These are phyloP conservation scores for Coregonus suidteri DNA, from an alignment of 2,797 vertebrate genomes.

Conservation along the genomic window DNA sequence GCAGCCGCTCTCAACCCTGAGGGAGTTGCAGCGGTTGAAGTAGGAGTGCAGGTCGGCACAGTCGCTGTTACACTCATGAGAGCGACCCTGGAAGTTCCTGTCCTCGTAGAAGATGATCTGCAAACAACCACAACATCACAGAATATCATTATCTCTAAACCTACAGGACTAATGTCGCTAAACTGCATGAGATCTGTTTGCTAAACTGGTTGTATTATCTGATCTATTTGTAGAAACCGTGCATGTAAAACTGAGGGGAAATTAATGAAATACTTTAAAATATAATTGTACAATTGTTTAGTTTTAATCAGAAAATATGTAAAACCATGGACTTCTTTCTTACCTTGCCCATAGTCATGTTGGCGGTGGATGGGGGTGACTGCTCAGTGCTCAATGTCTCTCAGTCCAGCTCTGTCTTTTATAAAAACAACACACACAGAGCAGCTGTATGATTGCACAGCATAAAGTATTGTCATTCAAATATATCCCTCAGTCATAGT, in stretches of 20 bases:
- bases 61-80: constrained; percentile 43
- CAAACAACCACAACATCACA: background rate
- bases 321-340: background rate
- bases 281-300: background rate
- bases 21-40: constrained; percentile 49
- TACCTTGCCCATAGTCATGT: constrained; percentile 55
- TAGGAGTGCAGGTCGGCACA: constrained; percentile 47
- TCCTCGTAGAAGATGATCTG: constrained; percentile 62
- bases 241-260: background rate
- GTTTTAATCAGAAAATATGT: background rate
- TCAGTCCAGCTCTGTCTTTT: constrained; percentile 62
- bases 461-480: constrained; percentile 52
- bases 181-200: background rate
- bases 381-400: constrained; percentile 42
- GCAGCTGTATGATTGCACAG: constrained; percentile 68
- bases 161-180: background rate
- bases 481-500: constrained; percentile 27
- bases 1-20: constrained; percentile 49
- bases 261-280: background rate
- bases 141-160: background rate
- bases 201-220: background rate
- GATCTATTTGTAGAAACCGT: background rate
- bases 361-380: constrained; percentile 46
- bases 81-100: constrained; percentile 54
- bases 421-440: constrained; percentile 63